Evolutionary conservation across 2,797 vertebrate species (phyloP).

Genomic region (Halcyon chelicuti): DNA sequence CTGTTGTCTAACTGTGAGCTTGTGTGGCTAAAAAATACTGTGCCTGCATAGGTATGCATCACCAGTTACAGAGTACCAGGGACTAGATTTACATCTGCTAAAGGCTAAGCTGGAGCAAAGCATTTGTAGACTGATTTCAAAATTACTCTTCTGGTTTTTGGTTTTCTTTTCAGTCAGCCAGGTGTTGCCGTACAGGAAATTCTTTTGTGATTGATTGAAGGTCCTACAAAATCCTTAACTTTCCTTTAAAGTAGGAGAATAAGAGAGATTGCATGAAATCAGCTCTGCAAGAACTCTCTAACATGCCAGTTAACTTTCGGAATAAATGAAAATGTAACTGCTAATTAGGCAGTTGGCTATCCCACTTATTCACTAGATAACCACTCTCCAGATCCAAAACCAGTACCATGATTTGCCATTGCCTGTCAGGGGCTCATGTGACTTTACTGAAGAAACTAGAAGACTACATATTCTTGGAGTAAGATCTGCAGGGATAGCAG

Average conservation of each 20-base stretch:
- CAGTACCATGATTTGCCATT: not conserved
- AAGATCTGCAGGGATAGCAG: not conserved
- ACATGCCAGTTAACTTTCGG: not conserved
- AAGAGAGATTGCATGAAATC: not conserved
- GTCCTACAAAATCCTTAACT: not conserved
- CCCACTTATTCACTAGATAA: not conserved
- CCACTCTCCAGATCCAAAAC: not conserved
- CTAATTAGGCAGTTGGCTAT: not conserved
- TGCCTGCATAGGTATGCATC: not conserved
- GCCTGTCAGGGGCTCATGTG: not conserved
- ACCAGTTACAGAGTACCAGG: not conserved
- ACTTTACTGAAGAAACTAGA: not conserved
- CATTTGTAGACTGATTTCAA: not conserved
- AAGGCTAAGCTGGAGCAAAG: not conserved
- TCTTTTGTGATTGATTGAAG: not conserved
- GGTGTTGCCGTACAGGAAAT: not conserved
- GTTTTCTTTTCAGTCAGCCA: not conserved
- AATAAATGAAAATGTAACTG: not conserved
- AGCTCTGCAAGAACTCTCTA: not conserved
- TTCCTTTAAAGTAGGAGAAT: not conserved
- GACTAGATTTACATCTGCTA: not conserved
- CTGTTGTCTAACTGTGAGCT: not conserved
- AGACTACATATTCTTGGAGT: not conserved
- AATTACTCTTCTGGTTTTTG: not conserved
- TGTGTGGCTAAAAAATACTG: not conserved